These are phyloP conservation scores for Coranthus polyacanthus DNA, from an alignment of 2,797 vertebrate genomes.

Conservation along the genomic window DNA sequence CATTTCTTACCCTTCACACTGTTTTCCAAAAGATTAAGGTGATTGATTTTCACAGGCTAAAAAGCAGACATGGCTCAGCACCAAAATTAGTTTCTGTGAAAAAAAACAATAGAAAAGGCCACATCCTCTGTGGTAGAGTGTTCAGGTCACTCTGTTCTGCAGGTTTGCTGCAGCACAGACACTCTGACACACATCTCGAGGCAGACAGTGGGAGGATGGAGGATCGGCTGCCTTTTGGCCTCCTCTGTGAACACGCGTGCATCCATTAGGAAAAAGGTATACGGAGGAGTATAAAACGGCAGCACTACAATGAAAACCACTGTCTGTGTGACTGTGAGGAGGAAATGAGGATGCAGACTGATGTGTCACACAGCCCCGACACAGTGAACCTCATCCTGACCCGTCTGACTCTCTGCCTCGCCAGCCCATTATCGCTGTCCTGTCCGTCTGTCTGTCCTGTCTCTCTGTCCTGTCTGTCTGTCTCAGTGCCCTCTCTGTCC, in stretches of 20 bases:
- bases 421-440: background rate
- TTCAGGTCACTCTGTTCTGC: conserved; percentile 44
- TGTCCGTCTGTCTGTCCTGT: rapidly evolving
- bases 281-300: background rate
- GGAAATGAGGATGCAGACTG: conserved; percentile 53
- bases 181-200: conserved; percentile 43
- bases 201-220: conserved; percentile 15
- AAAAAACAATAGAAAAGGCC: conserved; percentile 44
- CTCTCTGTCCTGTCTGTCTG: background rate
- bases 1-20: background rate
- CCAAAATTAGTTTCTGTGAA: conserved; percentile 39
- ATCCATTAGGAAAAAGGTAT: background rate
- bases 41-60: background rate
- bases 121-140: conserved; percentile 58
- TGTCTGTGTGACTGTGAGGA: conserved; percentile 4
- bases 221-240: conserved; percentile 31
- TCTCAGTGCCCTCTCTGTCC: too few relatives aligned
- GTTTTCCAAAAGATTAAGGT: background rate
- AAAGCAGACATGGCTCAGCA: conserved; percentile 25
- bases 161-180: conserved; percentile 17
- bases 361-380: conserved; percentile 32
- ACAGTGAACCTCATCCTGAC: background rate
- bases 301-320: too few relatives aligned
- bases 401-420: conserved; percentile 10
- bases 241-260: conserved; percentile 20